Base-by-base conservation (phyloP, 2,797 vertebrate genomes). In the Sylvilagus floridanus region DNA sequence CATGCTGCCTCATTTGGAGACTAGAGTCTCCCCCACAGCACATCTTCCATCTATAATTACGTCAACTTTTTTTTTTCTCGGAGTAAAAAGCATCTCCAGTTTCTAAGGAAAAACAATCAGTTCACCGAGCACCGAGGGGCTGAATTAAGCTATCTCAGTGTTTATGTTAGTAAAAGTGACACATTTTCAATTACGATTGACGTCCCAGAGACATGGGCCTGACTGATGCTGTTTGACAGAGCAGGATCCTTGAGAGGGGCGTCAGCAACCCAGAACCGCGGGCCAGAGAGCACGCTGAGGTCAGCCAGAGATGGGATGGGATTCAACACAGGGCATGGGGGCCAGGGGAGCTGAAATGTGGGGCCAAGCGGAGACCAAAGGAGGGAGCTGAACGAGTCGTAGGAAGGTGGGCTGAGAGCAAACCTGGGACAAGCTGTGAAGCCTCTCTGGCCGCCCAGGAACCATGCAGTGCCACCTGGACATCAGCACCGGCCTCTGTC, bases 141-240 rank as follows among this genome's bases (percentile, higher is more conserved):
- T 35, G 71, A 94, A 92, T 95, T 57, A 95, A 97, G 95, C 83
- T 81, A 52, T 87, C 90, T 69, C 17, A 0, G 75, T 54, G 94
- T 88, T 93, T 76, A 50, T 47, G 42, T 86, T 90, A 66, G 91
- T 50, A 69, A 95, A 94, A 90, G 60, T 7, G 95, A 84, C 95
- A 86, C 83, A 65, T 85, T 82, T 89, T 93, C 92, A 37, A 68
- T 93, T 63, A 91, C 88, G 93, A 93, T 78, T 35, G 94, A 84
- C 93, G 5, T 91, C 88, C 11, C 88, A 10, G 83, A 77, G 88
- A 96, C 16, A 1, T 1, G 17, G 32, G 75, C 66, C 9, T 94
- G 78, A 86, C 77, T 66, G 93, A 95, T 96, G 69, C 75, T 54
- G 4, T 91, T 66, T 86, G 96, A 94, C 75, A 84, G 87, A 79